Base-by-base conservation (phyloP, 2,797 vertebrate genomes). In the Tokudaia tokunoshimensis region DNA sequence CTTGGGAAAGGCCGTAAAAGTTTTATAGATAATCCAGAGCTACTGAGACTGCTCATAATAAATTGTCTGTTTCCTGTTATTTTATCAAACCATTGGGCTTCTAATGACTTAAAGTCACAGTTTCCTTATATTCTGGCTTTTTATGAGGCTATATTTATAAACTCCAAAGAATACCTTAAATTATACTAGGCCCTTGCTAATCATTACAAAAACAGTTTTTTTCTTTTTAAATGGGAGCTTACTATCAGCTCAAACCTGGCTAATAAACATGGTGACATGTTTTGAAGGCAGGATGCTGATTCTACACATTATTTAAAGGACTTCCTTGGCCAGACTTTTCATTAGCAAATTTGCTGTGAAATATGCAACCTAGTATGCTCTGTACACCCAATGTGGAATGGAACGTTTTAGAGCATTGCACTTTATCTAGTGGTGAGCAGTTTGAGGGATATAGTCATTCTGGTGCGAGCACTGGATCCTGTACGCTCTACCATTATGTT, bases 1-100 rank as follows among this genome's bases (percentile, higher is more conserved):
- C 99, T 99, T 98, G 99, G 99, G 99, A 99, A 99, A 98, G 98
- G 98, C 99, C 98, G 99, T 99, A 99, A 99, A 99, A 99, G 99
- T 99, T 99, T 99, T 99, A 99, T 99, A 99, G 99, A 99, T 99
- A 99, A 99, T 99, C 99, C 99, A 99, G 99, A 99, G 99, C 99
- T 99, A 98, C 99, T 94, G 99, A 98, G 99, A 99, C 99, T 99
- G 99, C 99, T 99, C 99, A 99, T 99, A 99, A 99, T 99, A 99
- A 99, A 99, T 99, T 99, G 99, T 99, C 99, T 99, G 99, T 99
- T 99, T 99, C 99, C 99, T 99, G 99, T 99, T 99, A 99, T 99
- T 99, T 99, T 99, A 99, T 99, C 99, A 99, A 99, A 99, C 99
- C 99, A 99, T 98, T 99, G 98, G 98, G 99, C 99, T 99, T 98